Base-by-base conservation (phyloP, 2,113 vertebrate species). In the Pluvialis apricaria region DNA sequence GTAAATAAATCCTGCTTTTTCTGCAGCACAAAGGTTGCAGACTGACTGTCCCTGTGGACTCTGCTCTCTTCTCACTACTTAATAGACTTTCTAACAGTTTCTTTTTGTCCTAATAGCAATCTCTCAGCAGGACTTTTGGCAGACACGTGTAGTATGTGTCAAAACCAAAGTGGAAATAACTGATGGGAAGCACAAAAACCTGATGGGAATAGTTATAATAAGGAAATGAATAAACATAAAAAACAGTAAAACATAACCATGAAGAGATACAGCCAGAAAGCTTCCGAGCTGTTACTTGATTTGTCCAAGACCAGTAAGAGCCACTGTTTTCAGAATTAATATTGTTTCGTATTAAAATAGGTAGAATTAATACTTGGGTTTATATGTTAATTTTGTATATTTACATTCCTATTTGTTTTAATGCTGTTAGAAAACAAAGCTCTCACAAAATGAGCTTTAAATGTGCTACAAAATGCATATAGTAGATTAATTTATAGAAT, bases 11-110 rank as follows among this genome's bases (percentile, higher is more conserved):
- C 79, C 68, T 36, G 68, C 82, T 92, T 90, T 92, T 81, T 93
- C 75, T 73, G 79, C 80, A 75, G 94, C 86, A 97, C 88, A 94
- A 87, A 92, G 90, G 95, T 94, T 88, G 90, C 88, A 96, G 94
- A 80, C 96, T 86, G 95, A 47, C 82, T 88, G 92, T 95, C 93
- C 96, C 95, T 18, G 28, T 3, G 69, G 94, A 88, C 81, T 38
- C 95, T 15, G 54, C 82, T 75, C 78, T 42, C 86, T 77, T 71
- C 92, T 93, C 90, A 9, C 95, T 51, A 15, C 84, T 89, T 85
- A 88, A 96, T 47, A 95, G 92, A 95, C 88, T 96, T 93, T 45
- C 92, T 45, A 95, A 95, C 88, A 60, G 80, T 88, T 94, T 28
- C 93, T 77, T 95, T 95, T 95, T 96, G 92, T 92, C 95, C 90